Base-by-base conservation (phyloP, 1,140 invertebrate genomes). In the Araneus ventricosus region DNA sequence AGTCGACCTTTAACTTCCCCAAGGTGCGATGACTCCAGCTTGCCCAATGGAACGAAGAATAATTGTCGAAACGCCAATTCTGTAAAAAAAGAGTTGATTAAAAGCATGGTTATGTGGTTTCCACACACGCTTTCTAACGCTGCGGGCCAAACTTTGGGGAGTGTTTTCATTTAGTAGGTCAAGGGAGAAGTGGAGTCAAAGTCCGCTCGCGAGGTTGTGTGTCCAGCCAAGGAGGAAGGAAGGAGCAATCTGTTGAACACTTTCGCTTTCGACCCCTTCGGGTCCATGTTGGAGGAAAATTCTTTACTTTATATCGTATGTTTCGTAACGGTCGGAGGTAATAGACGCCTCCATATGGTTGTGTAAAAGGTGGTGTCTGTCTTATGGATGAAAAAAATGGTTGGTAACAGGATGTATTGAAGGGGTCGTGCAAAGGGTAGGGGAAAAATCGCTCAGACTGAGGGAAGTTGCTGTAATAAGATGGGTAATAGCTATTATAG, bases 61-160 rank as follows among this genome's bases (percentile, higher is more conserved):
- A 34, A 75, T 75, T 75, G 67, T 75, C 17, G 67, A 34, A 75
- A 75, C 27, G 7, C 27, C 63, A 70, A 63, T 70, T 27, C 63
- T 70, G 10, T n/a, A 17, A 34, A 75, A 75, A 75, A 75, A 75
- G 67, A 75, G 67, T 75, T 75, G 67, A 75, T 75, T 75, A 75
- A 75, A 34, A 75, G 4, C 10, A 30, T 34, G 67, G 67, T 75
- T 75, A 37, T 10, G 27, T 17, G 27, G 30, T 75, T 75, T 75
- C 67, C 67, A 34, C 30, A 75, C 67, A 6, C 67, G 30, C 17
- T 4, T 52, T 52, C 20, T 14, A 75, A 30, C 17, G 67, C 67
- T 75, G 67, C 67, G 67, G 67, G 67, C 67, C 30, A 34, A 30
- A 75, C 67, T 34, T 17, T 75, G 30, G 30, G 67, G 67, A 34